Conservation (phyloP, 2,797 vertebrate genomes). For the Fistularia tabacaria region DNA sequence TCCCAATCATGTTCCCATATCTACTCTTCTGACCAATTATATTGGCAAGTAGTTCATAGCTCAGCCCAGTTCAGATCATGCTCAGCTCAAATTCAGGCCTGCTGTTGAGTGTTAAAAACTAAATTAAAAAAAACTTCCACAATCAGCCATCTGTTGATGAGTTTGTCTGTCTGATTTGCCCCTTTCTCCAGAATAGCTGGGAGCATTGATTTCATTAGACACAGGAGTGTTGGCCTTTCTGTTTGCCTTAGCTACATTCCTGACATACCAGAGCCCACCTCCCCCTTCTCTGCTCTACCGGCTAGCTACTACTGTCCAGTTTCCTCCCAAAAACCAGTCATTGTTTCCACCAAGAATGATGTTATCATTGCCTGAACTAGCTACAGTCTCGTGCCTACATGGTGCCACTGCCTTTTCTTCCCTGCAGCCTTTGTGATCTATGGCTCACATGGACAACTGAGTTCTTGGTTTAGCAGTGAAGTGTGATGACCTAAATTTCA, state of each 20-base stretch:
- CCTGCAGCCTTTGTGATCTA: constrained; percentile 1
- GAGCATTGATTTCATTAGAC: constrained; percentile 75
- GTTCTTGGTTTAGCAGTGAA: constrained; percentile 13
- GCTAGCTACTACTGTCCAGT: constrained; percentile 22
- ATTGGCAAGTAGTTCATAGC: constrained; percentile 13
- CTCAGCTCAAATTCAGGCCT: constrained; percentile 17
- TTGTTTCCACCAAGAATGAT: constrained; percentile 18
- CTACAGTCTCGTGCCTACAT: neutral
- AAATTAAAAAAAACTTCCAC: constrained; percentile 8
- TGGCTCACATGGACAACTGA: neutral
- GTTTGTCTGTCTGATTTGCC: constrained; percentile 46
- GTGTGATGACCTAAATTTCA: constrained; percentile 30
- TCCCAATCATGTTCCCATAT: constrained; percentile 28
- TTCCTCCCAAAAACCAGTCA: constrained; percentile 29
- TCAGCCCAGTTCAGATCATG: constrained; percentile 5
- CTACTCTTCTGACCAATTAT: constrained; percentile 22
- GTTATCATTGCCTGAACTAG: constrained; percentile 46
- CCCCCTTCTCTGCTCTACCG: constrained; percentile 44
- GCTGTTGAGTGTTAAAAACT: constrained; percentile 4
- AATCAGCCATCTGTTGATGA: constrained; percentile 37
- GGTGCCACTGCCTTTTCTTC: neutral
- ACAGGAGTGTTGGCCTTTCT: constrained; percentile 69
- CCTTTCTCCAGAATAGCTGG: constrained; percentile 57
- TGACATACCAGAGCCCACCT: constrained; percentile 66
- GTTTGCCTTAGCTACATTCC: constrained; percentile 80